Evolutionary conservation across 2,113 vertebrate genomes (phyloP).

Genomic region (Pedionomus torquatus): DNA sequence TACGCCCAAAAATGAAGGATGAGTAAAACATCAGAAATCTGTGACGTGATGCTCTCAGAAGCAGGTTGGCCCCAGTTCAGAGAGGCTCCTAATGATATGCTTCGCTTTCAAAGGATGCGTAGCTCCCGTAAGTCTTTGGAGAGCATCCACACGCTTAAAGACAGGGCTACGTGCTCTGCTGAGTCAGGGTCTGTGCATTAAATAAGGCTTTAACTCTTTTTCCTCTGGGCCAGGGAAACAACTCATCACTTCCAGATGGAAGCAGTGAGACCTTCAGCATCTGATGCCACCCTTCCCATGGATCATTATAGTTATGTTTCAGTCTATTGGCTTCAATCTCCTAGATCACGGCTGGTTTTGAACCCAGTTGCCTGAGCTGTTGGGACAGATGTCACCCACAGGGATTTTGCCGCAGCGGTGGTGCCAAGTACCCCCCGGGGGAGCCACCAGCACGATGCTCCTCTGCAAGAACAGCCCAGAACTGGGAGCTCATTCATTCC

Average conservation of each 20-base stretch:
- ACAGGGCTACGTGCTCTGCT: rapidly evolving
- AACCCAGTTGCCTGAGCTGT: rapidly evolving
- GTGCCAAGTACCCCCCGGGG: not conserved
- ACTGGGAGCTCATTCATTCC: not conserved
- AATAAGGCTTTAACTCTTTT: not conserved
- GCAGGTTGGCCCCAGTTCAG: not conserved
- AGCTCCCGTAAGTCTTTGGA: rapidly evolving
- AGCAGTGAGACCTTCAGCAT: not conserved
- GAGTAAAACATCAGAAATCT: not conserved
- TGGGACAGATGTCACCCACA: rapidly evolving
- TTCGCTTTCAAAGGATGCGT: not conserved
- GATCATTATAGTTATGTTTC: not conserved
- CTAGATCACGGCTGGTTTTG: rapidly evolving
- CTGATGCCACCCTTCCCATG: not conserved
- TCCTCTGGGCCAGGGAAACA: not conserved
- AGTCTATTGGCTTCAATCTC: not conserved
- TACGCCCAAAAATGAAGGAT: rapidly evolving
- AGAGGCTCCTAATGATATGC: not conserved
- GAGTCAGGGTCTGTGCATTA: not conserved
- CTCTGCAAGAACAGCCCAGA: not conserved
- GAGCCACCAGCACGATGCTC: rapidly evolving
- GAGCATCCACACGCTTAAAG: not conserved
- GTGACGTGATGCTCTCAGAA: not conserved
- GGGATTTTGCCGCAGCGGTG: too few relatives aligned
- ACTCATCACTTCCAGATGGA: not conserved